These are phyloP conservation scores for Dendrocincla tyrannina DNA, from an alignment of 2,797 vertebrate genomes.

Conservation along the genomic window DNA sequence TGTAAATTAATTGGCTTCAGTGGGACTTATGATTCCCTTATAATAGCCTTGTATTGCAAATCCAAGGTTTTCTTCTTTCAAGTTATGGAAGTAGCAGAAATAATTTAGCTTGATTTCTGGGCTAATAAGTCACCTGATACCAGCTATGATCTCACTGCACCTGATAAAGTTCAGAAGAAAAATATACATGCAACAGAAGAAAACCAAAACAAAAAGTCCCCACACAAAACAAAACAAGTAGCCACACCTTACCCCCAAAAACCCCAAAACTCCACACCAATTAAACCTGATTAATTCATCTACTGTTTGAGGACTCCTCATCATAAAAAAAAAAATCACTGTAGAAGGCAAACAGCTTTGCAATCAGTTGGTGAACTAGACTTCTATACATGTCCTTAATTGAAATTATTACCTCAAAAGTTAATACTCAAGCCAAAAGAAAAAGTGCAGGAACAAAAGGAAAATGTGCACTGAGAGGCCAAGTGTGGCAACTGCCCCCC, in stretches of 20 bases:
- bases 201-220: background rate
- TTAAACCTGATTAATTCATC: background rate
- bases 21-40: background rate
- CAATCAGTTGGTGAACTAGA: background rate
- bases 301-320: background rate
- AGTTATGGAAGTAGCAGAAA: background rate
- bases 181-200: background rate
- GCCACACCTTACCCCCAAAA: background rate
- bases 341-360: background rate
- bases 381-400: background rate
- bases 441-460: background rate
- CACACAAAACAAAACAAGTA: background rate
- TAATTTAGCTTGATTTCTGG: background rate
- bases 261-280: background rate
- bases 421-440: background rate
- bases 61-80: background rate
- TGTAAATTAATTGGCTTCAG: background rate
- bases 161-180: background rate
- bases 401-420: background rate
- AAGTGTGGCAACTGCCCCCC: background rate
- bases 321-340: background rate
- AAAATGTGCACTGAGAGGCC: background rate
- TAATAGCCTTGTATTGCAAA: background rate
- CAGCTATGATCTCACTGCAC: background rate
- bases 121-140: background rate